A percentile compares a stretch with the other conserved stretches of the same genome.
phyloP scores from a whole-genome alignment of 2,113 vertebrate genomes.

The Rhinopithecus roxellana region DNA sequence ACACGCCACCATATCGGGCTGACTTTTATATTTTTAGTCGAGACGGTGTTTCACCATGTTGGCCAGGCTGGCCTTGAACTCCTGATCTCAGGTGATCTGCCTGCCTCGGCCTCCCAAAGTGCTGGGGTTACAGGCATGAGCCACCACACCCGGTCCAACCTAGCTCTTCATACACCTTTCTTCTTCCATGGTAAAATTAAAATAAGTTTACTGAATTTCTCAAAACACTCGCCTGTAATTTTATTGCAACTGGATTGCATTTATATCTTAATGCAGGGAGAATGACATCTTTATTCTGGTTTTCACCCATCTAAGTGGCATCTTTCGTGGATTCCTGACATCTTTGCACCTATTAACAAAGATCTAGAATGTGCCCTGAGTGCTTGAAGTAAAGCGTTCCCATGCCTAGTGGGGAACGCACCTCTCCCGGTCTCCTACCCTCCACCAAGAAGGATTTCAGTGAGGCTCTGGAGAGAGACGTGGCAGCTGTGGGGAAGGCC shows the following conservation, averaged over 20 bases:
- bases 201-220: background rate
- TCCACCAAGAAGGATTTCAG: background rate
- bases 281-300: background rate
- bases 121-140: no score
- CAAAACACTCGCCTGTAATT: background rate
- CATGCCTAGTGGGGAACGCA: no score
- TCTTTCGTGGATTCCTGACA: background rate
- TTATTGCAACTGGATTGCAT: background rate
- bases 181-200: background rate
- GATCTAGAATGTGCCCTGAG: background rate
- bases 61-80: no score
- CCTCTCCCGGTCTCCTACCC: background rate
- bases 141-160: background rate
- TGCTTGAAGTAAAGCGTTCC: background rate
- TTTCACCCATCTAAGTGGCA: background rate
- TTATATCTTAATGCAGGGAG: background rate
- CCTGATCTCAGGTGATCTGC: no score
- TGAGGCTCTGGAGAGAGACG: background rate
- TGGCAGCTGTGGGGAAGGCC: background rate
- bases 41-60: no score
- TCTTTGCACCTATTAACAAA: background rate
- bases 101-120: no score
- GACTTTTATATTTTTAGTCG: no score
- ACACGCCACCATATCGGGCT: no score
- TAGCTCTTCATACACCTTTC: background rate